phyloP scores from a whole-genome alignment of 2,797 vertebrate species.

The Xenentodon cancila region DNA sequence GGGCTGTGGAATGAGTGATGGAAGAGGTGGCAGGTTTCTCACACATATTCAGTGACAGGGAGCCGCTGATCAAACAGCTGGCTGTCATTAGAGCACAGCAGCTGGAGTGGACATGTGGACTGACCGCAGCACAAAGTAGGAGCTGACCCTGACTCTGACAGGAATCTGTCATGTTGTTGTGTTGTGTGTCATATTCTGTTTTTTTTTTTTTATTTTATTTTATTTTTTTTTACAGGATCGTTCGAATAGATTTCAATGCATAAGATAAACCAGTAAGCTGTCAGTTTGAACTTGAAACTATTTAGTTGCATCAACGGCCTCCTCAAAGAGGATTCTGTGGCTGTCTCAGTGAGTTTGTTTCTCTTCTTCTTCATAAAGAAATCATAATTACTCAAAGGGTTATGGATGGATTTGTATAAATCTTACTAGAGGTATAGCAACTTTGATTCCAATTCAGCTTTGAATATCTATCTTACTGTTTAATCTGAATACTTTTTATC shows the following conservation, averaged over 20 bases:
- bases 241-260: not conserved
- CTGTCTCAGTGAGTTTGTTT: too few relatives aligned
- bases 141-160: constrained; percentile 42
- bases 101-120: constrained; percentile 66
- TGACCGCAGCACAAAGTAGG: constrained; percentile 29
- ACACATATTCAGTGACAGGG: constrained; percentile 79
- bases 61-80: constrained; percentile 72
- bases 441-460: too few relatives aligned
- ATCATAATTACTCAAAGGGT: too few relatives aligned
- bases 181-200: constrained; percentile 20
- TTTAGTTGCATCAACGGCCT: too few relatives aligned
- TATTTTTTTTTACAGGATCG: not conserved
- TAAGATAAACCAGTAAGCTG: not conserved
- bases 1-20: constrained; percentile 53
- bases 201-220: too few relatives aligned
- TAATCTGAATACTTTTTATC: too few relatives aligned
- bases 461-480: too few relatives aligned
- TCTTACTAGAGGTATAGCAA: too few relatives aligned
- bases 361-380: too few relatives aligned
- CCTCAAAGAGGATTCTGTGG: too few relatives aligned
- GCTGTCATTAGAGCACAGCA: constrained; percentile 72
- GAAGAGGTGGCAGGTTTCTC: constrained; percentile 71
- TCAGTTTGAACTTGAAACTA: not conserved
- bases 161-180: constrained; percentile 42
- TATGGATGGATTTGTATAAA: too few relatives aligned